Base-by-base conservation (phyloP, 2,888 invertebrate species). In the Calliphora vomitoria region DNA sequence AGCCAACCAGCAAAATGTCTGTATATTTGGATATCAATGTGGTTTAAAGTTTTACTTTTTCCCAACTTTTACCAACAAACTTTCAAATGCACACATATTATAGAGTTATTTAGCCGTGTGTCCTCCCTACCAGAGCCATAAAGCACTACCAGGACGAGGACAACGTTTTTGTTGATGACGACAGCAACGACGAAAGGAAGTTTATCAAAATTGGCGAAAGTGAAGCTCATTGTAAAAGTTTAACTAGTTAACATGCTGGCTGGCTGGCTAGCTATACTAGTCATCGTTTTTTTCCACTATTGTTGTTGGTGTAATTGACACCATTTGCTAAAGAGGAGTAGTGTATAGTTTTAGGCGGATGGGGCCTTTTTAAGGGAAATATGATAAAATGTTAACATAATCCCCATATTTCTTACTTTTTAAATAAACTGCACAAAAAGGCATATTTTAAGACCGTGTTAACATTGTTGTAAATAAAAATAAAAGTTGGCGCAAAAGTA, bases 191-290 rank as follows among this genome's bases (percentile, higher is more conserved):
- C 44, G 53, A 76, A 55, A 80, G 76, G 71, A 81, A 81, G 80
- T 83, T 87, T 76, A 81, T 84, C 76, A 83, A 87, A 81, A 87
- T 78, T 81, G 84, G 84, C 87, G 83, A 87, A 87, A 87, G 84
- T 87, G 80, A 81, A 87, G 84, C 84, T 81, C 81, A 84, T 84
- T 84, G 55, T 60, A 66, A 74, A 75, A 80, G 80, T 83, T 87
- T 80, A 87, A 71, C 86, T 82, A 55, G 79, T 86, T 80, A 82
- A 81, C 75, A 81, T 87, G 81, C 50, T 64, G 75, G 79, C 64
- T 25, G 25, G 25, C 25, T 25, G 25, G 25, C 25, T 1, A 25
- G 25, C 25, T 35, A 35, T 35, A 35, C 35, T 47, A 75, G 25
- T 66, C 25, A 1, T 25, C 25, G n/a, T 4, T 31, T n/a, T 50